These are phyloP conservation scores for Ictalurus furcatus DNA, from an alignment of 2,113 vertebrate genomes.

Conservation along the genomic window DNA sequence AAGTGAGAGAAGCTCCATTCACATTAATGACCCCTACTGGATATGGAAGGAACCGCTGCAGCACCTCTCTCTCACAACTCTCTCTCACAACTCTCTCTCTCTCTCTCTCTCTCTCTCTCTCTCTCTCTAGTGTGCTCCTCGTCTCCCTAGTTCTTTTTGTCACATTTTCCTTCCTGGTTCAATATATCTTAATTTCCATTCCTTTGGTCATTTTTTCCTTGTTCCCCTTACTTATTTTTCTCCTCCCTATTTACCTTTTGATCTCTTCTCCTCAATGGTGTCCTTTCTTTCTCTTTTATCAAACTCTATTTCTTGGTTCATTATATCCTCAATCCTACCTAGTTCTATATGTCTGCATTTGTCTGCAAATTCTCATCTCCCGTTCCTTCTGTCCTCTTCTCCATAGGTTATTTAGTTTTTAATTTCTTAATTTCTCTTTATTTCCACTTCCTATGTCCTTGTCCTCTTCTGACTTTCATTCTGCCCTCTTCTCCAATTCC, in stretches of 20 bases:
- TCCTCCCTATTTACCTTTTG: too few relatives aligned
- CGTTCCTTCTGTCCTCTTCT: background rate
- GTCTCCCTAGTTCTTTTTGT: background rate
- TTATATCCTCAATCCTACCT: background rate
- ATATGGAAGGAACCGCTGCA: conserved; percentile 9
- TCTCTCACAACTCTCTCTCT: background rate
- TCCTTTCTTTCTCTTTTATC: background rate
- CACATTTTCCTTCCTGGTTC: background rate
- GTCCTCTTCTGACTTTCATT: background rate
- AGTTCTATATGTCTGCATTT: background rate
- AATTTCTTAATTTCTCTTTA: background rate
- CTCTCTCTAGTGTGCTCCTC: background rate
- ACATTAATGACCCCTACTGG: conserved; percentile 39
- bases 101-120: background rate
- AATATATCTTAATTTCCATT: background rate
- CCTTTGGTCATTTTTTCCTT: background rate
- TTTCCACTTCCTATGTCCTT: background rate
- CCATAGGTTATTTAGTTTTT: background rate
- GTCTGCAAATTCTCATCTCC: background rate
- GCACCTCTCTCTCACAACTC: background rate
- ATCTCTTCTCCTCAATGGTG: background rate
- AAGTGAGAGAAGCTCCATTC: background rate
- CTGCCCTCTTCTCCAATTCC: background rate
- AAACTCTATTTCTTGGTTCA: background rate
- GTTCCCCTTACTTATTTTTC: background rate